These are phyloP conservation scores for Umimayanthus chanpuru DNA, from an alignment of 92 coral and sea anemone genomes.

Conservation along the genomic window DNA sequence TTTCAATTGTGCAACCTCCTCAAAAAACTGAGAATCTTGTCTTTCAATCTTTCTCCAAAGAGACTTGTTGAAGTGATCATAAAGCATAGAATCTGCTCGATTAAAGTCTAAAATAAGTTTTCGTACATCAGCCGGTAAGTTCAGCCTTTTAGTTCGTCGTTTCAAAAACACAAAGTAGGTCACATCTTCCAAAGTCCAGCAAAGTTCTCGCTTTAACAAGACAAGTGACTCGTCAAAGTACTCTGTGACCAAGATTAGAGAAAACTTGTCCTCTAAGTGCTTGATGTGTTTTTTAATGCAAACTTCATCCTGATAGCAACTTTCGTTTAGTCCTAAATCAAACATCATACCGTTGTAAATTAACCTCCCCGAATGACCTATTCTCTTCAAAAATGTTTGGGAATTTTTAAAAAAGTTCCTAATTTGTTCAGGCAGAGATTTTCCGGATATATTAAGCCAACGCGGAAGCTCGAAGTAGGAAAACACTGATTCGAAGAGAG, in stretches of 20 bases:
- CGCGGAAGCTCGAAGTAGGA: constrained; percentile 23
- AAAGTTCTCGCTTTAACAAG: constrained; percentile 14
- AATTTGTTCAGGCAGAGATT: constrained; percentile 1
- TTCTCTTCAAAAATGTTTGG: not conserved
- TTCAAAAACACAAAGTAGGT: constrained; percentile 21
- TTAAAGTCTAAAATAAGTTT: constrained; percentile 3
- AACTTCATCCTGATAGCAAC: not conserved
- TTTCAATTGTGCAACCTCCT: constrained; percentile 39
- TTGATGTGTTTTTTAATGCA: constrained; percentile 22
- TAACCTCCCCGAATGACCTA: not conserved
- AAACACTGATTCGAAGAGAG: constrained; percentile 19
- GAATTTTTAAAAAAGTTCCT: constrained; percentile 21
- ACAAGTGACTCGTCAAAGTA: constrained; percentile 35
- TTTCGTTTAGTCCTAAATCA: constrained; percentile 26
- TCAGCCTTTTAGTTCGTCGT: not conserved
- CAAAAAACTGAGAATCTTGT: constrained; percentile 10
- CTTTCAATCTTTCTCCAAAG: constrained; percentile 21
- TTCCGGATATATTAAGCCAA: not conserved
- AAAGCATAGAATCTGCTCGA: constrained; percentile 29
- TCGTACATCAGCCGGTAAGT: not conserved
- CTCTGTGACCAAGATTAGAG: constrained; percentile 19
- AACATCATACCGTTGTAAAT: constrained; percentile 41
- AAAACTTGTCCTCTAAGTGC: constrained; percentile 34
- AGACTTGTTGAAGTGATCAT: constrained; percentile 32
- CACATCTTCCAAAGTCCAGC: constrained; percentile 38